Evolutionary conservation across 2,888 invertebrate species (phyloP).

Genomic region (Plagodis dolabraria): DNA sequence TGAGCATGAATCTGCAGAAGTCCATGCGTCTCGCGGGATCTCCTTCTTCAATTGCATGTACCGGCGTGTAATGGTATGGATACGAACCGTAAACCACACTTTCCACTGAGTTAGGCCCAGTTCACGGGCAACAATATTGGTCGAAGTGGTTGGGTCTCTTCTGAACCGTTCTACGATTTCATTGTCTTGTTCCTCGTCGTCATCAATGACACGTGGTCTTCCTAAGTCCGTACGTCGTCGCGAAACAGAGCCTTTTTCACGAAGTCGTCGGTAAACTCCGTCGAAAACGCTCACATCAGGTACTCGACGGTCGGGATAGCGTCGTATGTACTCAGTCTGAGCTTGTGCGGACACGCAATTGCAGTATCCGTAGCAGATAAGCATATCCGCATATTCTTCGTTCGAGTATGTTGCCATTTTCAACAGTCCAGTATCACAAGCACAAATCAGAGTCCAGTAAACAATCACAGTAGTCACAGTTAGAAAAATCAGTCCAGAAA

Average conservation of each 20-base stretch:
- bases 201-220: not conserved
- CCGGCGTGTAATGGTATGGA: too few relatives aligned
- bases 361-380: not conserved
- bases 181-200: too few relatives aligned
- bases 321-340: not conserved
- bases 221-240: not conserved
- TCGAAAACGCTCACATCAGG: not conserved
- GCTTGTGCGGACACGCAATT: not conserved
- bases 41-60: too few relatives aligned
- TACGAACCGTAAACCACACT: too few relatives aligned
- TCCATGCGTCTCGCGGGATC: too few relatives aligned
- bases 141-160: too few relatives aligned
- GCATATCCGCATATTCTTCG: not conserved
- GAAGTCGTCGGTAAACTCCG: not conserved
- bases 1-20: too few relatives aligned
- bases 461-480: constrained; percentile 34
- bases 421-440: constrained; percentile 19
- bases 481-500: not conserved
- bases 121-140: too few relatives aligned
- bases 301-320: constrained; percentile 2
- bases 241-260: not conserved
- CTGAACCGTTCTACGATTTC: too few relatives aligned
- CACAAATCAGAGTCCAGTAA: constrained; percentile 41
- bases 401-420: not conserved
- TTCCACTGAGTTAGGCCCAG: too few relatives aligned